Evolutionary conservation across 2,797 vertebrate species (phyloP), one percentile per base, ranked within the genome.

Genomic region (Harpia harpyja): DNA sequence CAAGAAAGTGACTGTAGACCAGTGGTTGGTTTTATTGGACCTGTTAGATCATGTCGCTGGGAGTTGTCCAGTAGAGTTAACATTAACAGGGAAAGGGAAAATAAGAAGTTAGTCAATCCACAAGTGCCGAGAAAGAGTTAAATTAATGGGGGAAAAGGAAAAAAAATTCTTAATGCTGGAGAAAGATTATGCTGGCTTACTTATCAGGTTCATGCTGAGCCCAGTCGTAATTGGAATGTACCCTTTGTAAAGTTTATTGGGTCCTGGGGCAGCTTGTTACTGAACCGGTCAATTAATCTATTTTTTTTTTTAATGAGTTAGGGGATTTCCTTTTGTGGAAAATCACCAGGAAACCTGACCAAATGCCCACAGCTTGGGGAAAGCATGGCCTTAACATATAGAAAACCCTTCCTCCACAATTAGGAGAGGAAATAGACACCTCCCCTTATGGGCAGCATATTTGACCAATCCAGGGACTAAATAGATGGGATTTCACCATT

Each of bases 271-370:
- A 98, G 98, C 98, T 99, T 99, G 98, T 99, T 98, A 98, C 98
- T 98, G 98, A 99, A 99, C 98, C 97, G 99, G 99, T 99, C 99
- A 99, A 99, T 99, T 99, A 99, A 99, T 99, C 98, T 98, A 98
- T 98, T 99, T 98, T 98, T 98, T 92, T 98, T 98, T 98, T 98
- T 99, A 99, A 99, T 99, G 99, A 99, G 99, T 98, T 98, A 97
- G 98, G 99, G 99, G 99, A 99, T 99, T 99, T 99, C 98, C 98
- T 98, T 98, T 97, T 98, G 98, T 98, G 98, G 98, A 97, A 98
- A 98, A 98, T 97, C 98, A 98, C 98, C 98, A 98, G 98, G 98
- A 98, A 99, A 98, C 98, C 98, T 98, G 98, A 98, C 98, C 98
- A 94, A 98, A 98, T 98, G 98, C 98, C 99, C 99, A 98, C 97